These are phyloP conservation scores for Pogonomyrmex californicus DNA, from an alignment of 1,140 invertebrate species.

Conservation along the genomic window DNA sequence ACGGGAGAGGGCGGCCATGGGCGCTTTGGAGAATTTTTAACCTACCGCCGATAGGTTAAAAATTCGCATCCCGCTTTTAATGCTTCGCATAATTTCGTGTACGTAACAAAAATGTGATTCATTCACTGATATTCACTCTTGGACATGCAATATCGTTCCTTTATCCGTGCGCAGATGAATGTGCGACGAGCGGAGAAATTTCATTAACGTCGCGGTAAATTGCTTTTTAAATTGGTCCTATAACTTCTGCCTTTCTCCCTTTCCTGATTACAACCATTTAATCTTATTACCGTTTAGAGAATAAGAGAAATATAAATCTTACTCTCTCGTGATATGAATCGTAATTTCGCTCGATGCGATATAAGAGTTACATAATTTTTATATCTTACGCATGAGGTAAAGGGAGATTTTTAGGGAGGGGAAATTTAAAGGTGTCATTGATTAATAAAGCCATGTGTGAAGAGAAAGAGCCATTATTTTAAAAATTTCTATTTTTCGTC, in stretches of 20 bases:
- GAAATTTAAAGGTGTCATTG: neutral
- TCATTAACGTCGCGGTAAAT: constrained; percentile 21
- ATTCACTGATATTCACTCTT: neutral
- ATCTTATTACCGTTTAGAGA: neutral
- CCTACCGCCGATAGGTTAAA: neutral
- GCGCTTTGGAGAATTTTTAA: constrained; percentile 32
- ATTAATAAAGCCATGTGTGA: neutral
- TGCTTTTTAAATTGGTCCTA: constrained; percentile 18
- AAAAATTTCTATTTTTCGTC: constrained; percentile 20
- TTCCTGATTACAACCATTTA: constrained; percentile 26
- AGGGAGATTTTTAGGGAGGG: neutral
- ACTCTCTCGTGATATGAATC: neutral
- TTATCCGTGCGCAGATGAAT: neutral
- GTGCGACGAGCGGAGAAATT: neutral
- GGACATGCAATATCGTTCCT: neutral
- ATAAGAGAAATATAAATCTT: neutral
- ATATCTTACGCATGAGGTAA: neutral
- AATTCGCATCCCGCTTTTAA: constrained; percentile 8
- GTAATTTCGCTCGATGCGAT: neutral
- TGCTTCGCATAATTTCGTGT: neutral
- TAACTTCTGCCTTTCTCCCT: neutral
- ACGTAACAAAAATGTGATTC: neutral
- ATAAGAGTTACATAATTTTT: neutral
- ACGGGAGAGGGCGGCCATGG: neutral
- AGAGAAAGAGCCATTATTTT: neutral